phyloP scores from a whole-genome alignment of 1,140 invertebrate species.

The Microvelia longipes region DNA sequence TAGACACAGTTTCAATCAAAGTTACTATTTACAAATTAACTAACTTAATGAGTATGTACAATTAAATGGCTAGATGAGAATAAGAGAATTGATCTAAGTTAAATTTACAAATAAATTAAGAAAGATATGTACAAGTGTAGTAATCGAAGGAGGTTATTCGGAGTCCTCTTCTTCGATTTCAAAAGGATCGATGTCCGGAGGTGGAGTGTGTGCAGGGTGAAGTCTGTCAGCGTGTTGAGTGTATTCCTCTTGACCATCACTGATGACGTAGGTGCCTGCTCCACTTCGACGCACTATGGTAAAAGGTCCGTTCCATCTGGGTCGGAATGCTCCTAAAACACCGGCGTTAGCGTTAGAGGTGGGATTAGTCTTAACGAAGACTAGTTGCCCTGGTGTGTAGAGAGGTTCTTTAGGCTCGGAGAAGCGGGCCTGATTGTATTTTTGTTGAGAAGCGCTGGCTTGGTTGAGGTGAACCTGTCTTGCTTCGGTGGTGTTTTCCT shows the following conservation, averaged over 20 bases:
- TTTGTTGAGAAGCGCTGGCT: background rate
- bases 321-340: background rate
- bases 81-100: too few relatives aligned
- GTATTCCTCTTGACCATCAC: background rate
- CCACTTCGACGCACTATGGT: background rate
- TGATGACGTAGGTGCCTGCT: background rate
- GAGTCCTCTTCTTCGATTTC: background rate
- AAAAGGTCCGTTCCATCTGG: background rate
- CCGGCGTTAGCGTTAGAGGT: background rate
- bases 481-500: background rate
- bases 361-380: background rate
- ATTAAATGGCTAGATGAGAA: too few relatives aligned
- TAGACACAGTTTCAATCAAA: too few relatives aligned
- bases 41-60: too few relatives aligned
- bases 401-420: background rate
- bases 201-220: background rate
- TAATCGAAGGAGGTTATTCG: too few relatives aligned
- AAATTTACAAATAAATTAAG: too few relatives aligned
- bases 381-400: background rate
- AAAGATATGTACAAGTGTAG: too few relatives aligned
- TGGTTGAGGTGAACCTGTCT: background rate
- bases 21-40: too few relatives aligned
- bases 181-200: background rate
- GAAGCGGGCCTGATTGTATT: background rate
- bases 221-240: background rate